A percentile compares a stretch with the other conserved stretches of the same genome.
Conservation (phyloP, 2,113 vertebrate genomes). For the Neogale vison region DNA sequence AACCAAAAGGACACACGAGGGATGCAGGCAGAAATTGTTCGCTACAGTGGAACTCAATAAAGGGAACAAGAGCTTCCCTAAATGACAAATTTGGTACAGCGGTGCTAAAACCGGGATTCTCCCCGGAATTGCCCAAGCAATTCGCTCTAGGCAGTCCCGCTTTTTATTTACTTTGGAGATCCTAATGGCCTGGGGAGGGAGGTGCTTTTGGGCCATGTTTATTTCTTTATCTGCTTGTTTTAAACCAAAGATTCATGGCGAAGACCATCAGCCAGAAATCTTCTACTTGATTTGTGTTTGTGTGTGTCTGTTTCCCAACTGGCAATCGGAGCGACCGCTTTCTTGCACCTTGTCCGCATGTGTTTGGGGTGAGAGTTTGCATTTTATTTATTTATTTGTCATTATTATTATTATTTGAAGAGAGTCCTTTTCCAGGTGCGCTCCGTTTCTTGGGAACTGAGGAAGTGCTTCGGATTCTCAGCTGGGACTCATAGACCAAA, state of each 20-base stretch:
- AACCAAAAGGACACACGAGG: slow-evolving; percentile 88
- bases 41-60: slow-evolving; percentile 88
- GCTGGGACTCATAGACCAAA: slow-evolving; percentile 50
- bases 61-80: slow-evolving; percentile 88
- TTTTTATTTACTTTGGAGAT: slow-evolving; percentile 88
- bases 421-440: slow-evolving; percentile 64
- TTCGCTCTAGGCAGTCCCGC: slow-evolving; percentile 81
- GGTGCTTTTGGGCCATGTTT: slow-evolving; percentile 71
- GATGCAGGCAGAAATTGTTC: slow-evolving; percentile 88
- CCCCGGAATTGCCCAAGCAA: slow-evolving; percentile 77
- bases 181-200: slow-evolving; percentile 79
- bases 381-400: background rate
- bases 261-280: slow-evolving; percentile 70
- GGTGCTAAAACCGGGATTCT: slow-evolving; percentile 86
- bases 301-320: slow-evolving; percentile 70
- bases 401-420: background rate
- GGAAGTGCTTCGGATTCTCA: slow-evolving; percentile 55
- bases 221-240: slow-evolving; percentile 83
- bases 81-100: slow-evolving; percentile 89
- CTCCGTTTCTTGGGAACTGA: slow-evolving; percentile 40
- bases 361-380: background rate
- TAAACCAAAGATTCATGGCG: slow-evolving; percentile 81
- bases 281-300: slow-evolving; percentile 72
- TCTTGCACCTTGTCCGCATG: background rate
- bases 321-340: background rate